These are phyloP conservation scores for Graptemys geographica DNA, from an alignment of 2,797 vertebrate genomes.

Conservation along the genomic window DNA sequence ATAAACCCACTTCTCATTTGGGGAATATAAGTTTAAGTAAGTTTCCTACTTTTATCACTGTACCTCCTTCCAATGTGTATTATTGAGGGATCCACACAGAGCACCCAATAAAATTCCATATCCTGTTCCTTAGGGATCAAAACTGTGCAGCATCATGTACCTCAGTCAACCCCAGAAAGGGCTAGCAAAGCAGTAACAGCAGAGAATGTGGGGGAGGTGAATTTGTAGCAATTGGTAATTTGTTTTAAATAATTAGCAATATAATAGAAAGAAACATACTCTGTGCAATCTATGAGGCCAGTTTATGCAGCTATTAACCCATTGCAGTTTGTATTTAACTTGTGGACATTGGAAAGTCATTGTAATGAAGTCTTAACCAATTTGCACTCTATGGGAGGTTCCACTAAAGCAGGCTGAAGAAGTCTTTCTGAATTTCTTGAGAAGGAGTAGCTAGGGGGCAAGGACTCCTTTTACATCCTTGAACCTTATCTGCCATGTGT, in stretches of 20 bases:
- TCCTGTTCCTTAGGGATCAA: not conserved
- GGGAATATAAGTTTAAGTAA: too few species aligned
- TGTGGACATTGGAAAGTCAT: not conserved
- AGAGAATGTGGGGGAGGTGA: not conserved
- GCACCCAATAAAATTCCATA: too few species aligned
- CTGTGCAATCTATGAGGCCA: not conserved
- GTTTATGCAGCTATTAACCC: not conserved
- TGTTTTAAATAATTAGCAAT: not conserved
- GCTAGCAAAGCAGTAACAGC: not conserved
- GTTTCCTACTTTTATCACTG: too few species aligned
- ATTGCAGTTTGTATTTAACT: not conserved
- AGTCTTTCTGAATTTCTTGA: not conserved
- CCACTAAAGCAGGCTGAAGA: not conserved
- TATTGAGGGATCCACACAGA: too few species aligned
- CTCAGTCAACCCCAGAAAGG: conserved; percentile 11
- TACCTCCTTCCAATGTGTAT: too few species aligned
- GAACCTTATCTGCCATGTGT: not conserved
- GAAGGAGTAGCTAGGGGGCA: not conserved
- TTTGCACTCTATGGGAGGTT: not conserved
- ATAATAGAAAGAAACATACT: not conserved
- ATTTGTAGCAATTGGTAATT: not conserved
- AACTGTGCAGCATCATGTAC: not conserved
- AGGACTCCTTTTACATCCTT: not conserved
- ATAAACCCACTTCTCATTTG: too few species aligned
- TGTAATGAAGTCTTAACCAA: not conserved